These are phyloP conservation scores for Macrophya alboannulata DNA, from an alignment of 2,888 invertebrate genomes.

Conservation along the genomic window DNA sequence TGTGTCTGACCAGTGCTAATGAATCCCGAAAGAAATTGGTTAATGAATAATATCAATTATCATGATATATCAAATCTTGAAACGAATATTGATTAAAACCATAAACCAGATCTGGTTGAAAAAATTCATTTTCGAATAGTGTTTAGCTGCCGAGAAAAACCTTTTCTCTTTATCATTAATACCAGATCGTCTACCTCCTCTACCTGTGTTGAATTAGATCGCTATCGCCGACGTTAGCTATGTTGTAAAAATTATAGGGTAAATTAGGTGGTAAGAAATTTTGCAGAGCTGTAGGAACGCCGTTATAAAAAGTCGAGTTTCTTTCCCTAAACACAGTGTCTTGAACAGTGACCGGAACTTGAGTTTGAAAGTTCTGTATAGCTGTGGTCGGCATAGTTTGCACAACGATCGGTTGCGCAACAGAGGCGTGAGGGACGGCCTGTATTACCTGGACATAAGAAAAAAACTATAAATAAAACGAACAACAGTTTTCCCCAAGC, in stretches of 20 bases:
- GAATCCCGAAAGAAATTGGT: neutral
- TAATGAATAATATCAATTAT: neutral
- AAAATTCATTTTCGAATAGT: neutral
- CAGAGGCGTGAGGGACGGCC: slow-evolving; percentile 71
- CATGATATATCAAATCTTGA: neutral
- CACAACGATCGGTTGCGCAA: slow-evolving; percentile 75
- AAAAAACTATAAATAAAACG: neutral
- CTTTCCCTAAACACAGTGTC: slow-evolving; percentile 71
- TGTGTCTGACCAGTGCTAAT: neutral
- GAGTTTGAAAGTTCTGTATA: slow-evolving; percentile 72
- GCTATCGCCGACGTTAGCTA: slow-evolving; percentile 73
- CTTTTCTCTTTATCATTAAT: neutral
- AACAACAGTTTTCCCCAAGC: neutral
- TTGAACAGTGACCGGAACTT: slow-evolving; percentile 61
- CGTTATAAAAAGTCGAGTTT: slow-evolving; percentile 73
- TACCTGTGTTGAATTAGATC: slow-evolving; percentile 75
- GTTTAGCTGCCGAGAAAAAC: neutral
- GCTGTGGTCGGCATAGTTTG: slow-evolving; percentile 73
- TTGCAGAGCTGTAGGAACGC: slow-evolving; percentile 72
- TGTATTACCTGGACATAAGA: slow-evolving; percentile 73
- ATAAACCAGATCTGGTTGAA: neutral
- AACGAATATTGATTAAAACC: neutral
- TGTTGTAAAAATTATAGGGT: slow-evolving; percentile 78
- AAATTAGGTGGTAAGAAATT: slow-evolving; percentile 75
- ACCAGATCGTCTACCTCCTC: slow-evolving; percentile 43